Percentiles rank a stretch among this genome's conserved stretches.
phyloP scores from a whole-genome alignment of 2,888 invertebrate species.

The Terebella lapidaria region DNA sequence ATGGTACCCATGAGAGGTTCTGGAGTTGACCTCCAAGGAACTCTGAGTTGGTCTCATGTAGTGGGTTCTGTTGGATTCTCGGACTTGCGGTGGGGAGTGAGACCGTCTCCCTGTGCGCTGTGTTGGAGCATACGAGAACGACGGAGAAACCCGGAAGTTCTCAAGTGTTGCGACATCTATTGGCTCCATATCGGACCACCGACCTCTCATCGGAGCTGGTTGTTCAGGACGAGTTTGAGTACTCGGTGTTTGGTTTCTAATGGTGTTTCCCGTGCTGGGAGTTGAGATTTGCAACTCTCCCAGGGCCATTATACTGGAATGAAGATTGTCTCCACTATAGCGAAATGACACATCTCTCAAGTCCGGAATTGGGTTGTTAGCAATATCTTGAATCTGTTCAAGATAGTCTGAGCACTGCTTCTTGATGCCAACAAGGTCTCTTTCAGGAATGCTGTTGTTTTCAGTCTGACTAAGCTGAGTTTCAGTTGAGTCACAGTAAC shows the following conservation, averaged over 20 bases:
- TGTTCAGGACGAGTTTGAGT: not conserved
- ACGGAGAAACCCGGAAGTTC: not conserved
- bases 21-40: not conserved
- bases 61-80: not conserved
- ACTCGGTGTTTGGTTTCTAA: not conserved
- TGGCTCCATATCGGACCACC: not conserved
- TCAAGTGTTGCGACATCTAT: not conserved
- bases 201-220: not conserved
- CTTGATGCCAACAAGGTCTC: constrained; percentile 34
- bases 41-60: not conserved
- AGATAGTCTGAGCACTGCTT: constrained; percentile 38
- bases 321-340: constrained; percentile 37
- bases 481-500: constrained; percentile 75
- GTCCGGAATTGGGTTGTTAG: constrained; percentile 79
- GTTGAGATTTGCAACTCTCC: constrained; percentile 22
- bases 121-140: not conserved
- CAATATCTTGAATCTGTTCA: constrained; percentile 35
- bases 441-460: constrained; percentile 28
- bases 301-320: constrained; percentile 32
- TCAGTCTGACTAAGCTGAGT: constrained; percentile 8
- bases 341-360: constrained; percentile 54
- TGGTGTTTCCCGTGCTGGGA: not conserved
- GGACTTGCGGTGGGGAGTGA: not conserved
- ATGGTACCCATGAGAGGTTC: too few species aligned
- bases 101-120: too few species aligned